Conservation (phyloP, 2,888 invertebrate species). For the Diplazon laetatorius region DNA sequence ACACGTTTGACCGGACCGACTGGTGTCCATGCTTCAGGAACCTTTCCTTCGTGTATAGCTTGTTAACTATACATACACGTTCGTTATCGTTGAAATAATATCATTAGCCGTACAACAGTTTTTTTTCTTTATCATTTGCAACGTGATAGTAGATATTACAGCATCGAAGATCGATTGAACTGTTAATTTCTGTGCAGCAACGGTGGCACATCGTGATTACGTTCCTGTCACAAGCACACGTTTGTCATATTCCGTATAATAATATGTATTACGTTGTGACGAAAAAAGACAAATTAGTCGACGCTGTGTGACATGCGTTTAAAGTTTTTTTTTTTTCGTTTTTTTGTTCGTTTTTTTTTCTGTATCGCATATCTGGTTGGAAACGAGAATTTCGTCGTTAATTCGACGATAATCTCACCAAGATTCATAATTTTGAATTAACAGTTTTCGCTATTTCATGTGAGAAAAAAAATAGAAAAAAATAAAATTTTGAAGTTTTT, state of each 20-base stretch:
- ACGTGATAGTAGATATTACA: conserved; percentile 30
- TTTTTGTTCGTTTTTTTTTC: no score
- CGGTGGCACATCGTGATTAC: not conserved
- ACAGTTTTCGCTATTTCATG: no score
- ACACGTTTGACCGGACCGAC: conserved; percentile 41
- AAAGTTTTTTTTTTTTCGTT: no score
- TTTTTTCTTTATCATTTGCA: conserved; percentile 25
- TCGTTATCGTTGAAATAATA: conserved; percentile 33
- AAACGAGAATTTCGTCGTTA: no score
- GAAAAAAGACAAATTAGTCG: conserved; percentile 9
- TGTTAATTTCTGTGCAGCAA: conserved; percentile 6
- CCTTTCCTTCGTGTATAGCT: conserved; percentile 33
- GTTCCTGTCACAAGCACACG: not conserved
- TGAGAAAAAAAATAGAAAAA: no score
- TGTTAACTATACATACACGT: conserved; percentile 35
- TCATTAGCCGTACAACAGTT: conserved; percentile 24
- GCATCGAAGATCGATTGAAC: not conserved
- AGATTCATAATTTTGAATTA: no score
- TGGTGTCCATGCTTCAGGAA: not conserved
- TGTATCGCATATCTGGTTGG: not conserved
- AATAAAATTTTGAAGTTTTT: no score
- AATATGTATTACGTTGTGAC: not conserved
- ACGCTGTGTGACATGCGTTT: not conserved
- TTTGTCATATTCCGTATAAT: not conserved
- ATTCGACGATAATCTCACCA: no score